These are phyloP conservation scores for Agonopterix arenella DNA, from an alignment of 2,888 invertebrate species.

Conservation along the genomic window DNA sequence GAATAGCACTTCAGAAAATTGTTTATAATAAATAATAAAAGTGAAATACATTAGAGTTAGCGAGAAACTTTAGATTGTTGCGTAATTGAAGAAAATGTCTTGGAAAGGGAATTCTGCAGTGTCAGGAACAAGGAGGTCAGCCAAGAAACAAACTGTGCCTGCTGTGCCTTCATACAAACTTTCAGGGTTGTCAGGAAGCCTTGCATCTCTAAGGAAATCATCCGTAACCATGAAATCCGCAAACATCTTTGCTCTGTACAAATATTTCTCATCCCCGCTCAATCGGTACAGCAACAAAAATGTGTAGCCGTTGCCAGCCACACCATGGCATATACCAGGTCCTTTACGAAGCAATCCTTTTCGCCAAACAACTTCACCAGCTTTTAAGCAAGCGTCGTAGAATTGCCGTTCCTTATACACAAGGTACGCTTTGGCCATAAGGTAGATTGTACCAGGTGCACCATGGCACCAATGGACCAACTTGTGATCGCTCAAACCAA, in stretches of 20 bases:
- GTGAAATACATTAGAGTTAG: neutral
- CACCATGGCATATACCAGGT: constrained; percentile 93
- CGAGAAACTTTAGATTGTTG: no score
- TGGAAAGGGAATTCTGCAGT: constrained; percentile 90
- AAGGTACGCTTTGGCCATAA: constrained; percentile 88
- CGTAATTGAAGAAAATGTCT: constrained; percentile 77
- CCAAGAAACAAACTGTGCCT: constrained; percentile 89
- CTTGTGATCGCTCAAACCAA: constrained; percentile 78
- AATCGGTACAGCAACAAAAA: constrained; percentile 86
- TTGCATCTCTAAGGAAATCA: constrained; percentile 80
- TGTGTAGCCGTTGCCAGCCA: constrained; percentile 89
- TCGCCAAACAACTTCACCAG: constrained; percentile 88
- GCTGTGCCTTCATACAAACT: constrained; percentile 92
- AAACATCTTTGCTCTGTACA: constrained; percentile 86
- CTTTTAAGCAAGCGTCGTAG: constrained; percentile 79
- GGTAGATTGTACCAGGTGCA: constrained; percentile 87
- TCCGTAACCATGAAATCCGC: constrained; percentile 83
- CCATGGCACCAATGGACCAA: constrained; percentile 95
- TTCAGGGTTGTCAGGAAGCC: constrained; percentile 88
- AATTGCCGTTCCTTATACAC: constrained; percentile 85
- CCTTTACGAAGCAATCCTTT: constrained; percentile 91
- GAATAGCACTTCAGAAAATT: constrained; percentile 2
- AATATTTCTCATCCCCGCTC: constrained; percentile 82
- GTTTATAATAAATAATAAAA: constrained; percentile 1
- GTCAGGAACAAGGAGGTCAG: constrained; percentile 84